Conservation (phyloP, 2,888 invertebrate genomes). For the Zygaena filipendulae region DNA sequence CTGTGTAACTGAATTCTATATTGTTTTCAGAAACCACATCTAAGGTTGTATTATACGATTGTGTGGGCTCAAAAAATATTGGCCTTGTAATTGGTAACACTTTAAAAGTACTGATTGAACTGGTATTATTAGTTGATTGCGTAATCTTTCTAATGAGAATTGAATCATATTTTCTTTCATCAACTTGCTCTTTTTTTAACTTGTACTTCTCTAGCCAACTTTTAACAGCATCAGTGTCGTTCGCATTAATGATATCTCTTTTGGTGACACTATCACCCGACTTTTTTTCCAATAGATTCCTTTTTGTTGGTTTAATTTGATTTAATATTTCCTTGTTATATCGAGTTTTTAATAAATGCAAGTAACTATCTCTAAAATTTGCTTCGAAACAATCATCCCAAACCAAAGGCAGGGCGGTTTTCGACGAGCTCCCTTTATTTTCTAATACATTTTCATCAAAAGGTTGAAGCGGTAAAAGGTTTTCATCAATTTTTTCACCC, state of each 20-base stretch:
- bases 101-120: constrained; percentile 21
- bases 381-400: constrained; percentile 51
- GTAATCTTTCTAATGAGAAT: no score
- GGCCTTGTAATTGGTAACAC: constrained; percentile 48
- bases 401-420: constrained; percentile 30
- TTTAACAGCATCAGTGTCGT: constrained; percentile 30
- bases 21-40: constrained; percentile 36
- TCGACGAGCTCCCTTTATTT: constrained; percentile 13
- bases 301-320: constrained; percentile 24
- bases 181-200: constrained; percentile 33
- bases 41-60: constrained; percentile 28
- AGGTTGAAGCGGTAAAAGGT: constrained; percentile 27
- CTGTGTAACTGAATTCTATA: constrained; percentile 36
- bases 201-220: constrained; percentile 42
- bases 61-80: constrained; percentile 28
- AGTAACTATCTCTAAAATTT: constrained; percentile 24
- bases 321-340: constrained; percentile 29
- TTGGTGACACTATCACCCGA: constrained; percentile 33
- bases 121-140: neutral
- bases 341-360: constrained; percentile 21
- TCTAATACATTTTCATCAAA: constrained; percentile 20
- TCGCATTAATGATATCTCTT: constrained; percentile 30
- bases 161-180: constrained; percentile 30
- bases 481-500: constrained; percentile 33
- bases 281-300: constrained; percentile 18